A percentile compares a stretch with the other conserved stretches of the same genome.
phyloP scores from a whole-genome alignment of 2,888 invertebrate species.

The Pycnomerus fuliginosus region DNA sequence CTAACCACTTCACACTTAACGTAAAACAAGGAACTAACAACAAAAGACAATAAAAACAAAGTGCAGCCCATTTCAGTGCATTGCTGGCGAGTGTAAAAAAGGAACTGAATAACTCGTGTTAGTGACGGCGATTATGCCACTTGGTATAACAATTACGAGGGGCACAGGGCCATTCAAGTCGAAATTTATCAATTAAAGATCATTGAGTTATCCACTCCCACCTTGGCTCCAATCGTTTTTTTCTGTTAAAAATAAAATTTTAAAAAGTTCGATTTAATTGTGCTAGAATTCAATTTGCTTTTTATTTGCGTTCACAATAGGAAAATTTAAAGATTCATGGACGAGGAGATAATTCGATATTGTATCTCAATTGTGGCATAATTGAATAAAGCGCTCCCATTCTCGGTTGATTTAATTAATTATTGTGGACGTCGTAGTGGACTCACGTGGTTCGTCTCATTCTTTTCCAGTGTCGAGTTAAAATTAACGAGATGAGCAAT shows the following conservation, averaged over 20 bases:
- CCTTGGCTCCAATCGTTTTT: too few relatives aligned
- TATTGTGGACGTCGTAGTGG: slow-evolving; percentile 4
- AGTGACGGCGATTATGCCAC: slow-evolving; percentile 21
- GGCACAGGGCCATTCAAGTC: slow-evolving; percentile 20
- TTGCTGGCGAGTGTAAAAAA: slow-evolving; percentile 8
- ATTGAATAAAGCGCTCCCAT: slow-evolving; percentile 21
- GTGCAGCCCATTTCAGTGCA: slow-evolving; percentile 8
- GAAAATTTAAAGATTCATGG: too few relatives aligned
- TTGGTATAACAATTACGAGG: slow-evolving; percentile 32
- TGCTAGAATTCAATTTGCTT: too few relatives aligned
- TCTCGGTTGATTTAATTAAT: slow-evolving; percentile 16
- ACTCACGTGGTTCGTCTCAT: neutral
- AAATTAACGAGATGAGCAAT: neutral
- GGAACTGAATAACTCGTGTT: slow-evolving; percentile 19
- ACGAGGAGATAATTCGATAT: slow-evolving; percentile 15
- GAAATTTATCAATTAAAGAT: too few relatives aligned
- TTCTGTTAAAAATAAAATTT: too few relatives aligned
- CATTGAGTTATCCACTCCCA: too few relatives aligned
- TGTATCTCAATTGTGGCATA: slow-evolving; percentile 20
- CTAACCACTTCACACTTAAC: slow-evolving; percentile 16
- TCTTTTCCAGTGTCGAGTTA: neutral
- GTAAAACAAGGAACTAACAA: slow-evolving; percentile 20
- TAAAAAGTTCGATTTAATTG: too few relatives aligned
- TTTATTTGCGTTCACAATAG: too few relatives aligned
- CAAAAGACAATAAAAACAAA: slow-evolving; percentile 16